Conservation (phyloP, 2,888 invertebrate genomes). For the Artemia sinica region DNA sequence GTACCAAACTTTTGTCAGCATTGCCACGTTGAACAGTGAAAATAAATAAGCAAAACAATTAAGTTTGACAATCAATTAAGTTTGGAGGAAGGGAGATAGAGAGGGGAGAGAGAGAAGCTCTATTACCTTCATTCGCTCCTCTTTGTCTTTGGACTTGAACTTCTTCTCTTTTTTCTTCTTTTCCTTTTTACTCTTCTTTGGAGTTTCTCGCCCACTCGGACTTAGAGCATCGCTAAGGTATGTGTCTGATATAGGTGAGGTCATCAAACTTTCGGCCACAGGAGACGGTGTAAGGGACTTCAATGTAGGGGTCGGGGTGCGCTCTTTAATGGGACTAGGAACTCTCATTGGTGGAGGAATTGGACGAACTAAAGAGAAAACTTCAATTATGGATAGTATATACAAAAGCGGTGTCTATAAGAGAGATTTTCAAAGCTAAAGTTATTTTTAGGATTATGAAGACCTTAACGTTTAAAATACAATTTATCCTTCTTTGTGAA, state of each 20-base stretch:
- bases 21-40: too few relatives aligned
- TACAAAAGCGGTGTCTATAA: too few relatives aligned
- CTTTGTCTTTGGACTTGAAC: constrained; percentile 5
- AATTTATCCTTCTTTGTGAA: too few relatives aligned
- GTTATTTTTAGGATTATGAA: too few relatives aligned
- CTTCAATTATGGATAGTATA: not conserved
- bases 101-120: too few relatives aligned
- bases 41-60: too few relatives aligned
- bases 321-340: constrained; percentile 2
- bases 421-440: too few relatives aligned
- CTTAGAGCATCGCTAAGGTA: constrained; percentile 1
- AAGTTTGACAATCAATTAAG: too few relatives aligned
- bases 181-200: not conserved
- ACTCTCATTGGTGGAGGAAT: not conserved
- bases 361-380: not conserved
- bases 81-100: too few relatives aligned
- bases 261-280: not conserved
- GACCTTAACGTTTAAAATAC: too few relatives aligned
- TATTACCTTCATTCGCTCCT: not conserved
- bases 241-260: not conserved
- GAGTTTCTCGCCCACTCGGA: not conserved
- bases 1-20: too few relatives aligned
- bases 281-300: not conserved
- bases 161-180: constrained; percentile 9
- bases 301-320: not conserved